A percentile compares a stretch with the other conserved stretches of the same genome.
These are phyloP conservation scores for Bedellia somnulentella DNA, from an alignment of 2,888 invertebrate species.

Conservation along the genomic window DNA sequence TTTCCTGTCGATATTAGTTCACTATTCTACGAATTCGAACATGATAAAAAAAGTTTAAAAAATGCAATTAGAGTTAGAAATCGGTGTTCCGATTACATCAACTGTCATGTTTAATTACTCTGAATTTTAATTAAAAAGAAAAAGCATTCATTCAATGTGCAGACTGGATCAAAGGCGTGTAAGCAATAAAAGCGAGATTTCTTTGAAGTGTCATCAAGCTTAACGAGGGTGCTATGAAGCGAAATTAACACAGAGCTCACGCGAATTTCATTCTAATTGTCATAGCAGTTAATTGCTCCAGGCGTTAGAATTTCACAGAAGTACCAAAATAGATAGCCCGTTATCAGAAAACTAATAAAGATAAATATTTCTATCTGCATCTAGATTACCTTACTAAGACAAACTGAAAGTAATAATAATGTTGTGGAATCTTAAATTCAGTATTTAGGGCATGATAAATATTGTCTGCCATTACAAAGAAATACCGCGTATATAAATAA, in stretches of 20 bases:
- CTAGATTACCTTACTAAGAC: not conserved
- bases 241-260: constrained; percentile 11
- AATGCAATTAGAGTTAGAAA: too few relatives aligned
- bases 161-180: too few relatives aligned
- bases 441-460: not conserved
- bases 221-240: constrained; percentile 18
- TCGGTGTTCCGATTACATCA: too few relatives aligned
- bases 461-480: too few relatives aligned
- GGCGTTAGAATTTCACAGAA: constrained; percentile 9
- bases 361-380: not conserved
- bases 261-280: constrained; percentile 22
- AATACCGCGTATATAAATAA: too few relatives aligned
- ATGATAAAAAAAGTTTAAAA: too few relatives aligned
- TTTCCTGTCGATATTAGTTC: too few relatives aligned
- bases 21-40: too few relatives aligned
- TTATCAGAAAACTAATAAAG: not conserved
- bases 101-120: too few relatives aligned
- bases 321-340: not conserved
- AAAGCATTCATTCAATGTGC: too few relatives aligned
- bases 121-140: too few relatives aligned
- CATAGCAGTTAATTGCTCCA: constrained; percentile 22
- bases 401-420: not conserved
- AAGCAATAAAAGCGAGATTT: constrained; percentile 34
- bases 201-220: constrained; percentile 28
- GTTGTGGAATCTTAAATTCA: not conserved